Percentiles rank a stretch among this genome's conserved stretches.
These are phyloP conservation scores for Sparus aurata DNA, from an alignment of 2,797 vertebrate species.

Conservation along the genomic window DNA sequence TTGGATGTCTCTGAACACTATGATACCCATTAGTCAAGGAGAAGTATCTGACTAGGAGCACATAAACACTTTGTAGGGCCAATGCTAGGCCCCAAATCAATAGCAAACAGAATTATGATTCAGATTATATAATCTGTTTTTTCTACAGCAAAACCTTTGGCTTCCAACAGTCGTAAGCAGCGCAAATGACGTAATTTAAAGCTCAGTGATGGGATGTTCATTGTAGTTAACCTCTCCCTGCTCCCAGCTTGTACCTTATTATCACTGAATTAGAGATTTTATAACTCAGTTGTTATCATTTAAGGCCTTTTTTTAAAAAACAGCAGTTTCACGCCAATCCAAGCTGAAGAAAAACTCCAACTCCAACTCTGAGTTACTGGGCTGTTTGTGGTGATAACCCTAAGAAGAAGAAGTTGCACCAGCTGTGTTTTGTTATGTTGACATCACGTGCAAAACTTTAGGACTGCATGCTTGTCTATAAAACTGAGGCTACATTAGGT, in stretches of 20 bases:
- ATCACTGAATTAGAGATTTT: neutral
- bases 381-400: neutral
- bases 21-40: neutral
- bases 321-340: neutral
- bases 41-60: too few relatives aligned
- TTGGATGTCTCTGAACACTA: neutral
- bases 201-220: neutral
- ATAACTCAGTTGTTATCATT: neutral
- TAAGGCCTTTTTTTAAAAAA: neutral
- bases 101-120: neutral
- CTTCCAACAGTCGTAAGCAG: neutral
- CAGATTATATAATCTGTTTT: neutral
- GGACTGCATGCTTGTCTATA: neutral
- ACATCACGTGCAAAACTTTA: neutral
- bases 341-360: too few relatives aligned
- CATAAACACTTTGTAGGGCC: too few relatives aligned
- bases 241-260: neutral
- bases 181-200: neutral
- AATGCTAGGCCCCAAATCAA: neutral
- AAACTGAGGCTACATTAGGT: neutral
- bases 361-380: neutral
- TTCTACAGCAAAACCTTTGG: neutral
- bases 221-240: neutral
- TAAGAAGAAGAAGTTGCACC: neutral
- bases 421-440: constrained; percentile 1